Conservation (phyloP, 2,113 vertebrate species). For the Narcine bancroftii region DNA sequence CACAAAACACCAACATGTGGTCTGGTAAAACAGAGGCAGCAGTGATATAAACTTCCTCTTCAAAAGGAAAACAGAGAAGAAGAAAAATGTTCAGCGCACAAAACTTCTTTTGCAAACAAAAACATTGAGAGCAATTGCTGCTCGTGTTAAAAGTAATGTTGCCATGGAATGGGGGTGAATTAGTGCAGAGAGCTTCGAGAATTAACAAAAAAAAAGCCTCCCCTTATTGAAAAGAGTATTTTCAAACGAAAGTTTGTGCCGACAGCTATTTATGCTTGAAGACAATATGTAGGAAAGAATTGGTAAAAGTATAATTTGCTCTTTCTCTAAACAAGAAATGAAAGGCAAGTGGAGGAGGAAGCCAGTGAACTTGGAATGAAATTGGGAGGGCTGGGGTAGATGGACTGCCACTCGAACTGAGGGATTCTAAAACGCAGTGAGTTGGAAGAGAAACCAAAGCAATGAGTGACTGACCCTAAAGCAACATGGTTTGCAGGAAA, state of each 20-base stretch:
- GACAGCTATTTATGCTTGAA: neutral
- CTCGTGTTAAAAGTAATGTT: neutral
- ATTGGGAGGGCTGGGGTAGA: neutral
- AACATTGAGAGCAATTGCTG: neutral
- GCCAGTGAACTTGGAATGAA: neutral
- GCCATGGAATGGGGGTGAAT: neutral
- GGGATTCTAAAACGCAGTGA: neutral
- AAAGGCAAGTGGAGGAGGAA: neutral
- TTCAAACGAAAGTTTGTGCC: no score
- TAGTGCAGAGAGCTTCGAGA: neutral
- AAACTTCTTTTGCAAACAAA: neutral
- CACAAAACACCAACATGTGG: neutral
- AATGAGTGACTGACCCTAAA: neutral
- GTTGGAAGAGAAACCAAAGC: neutral
- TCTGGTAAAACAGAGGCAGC: neutral
- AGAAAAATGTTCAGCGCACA: neutral
- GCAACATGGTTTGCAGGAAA: neutral
- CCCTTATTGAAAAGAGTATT: no score
- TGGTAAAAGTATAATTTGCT: neutral
- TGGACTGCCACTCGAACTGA: neutral
- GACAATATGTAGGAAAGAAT: neutral
- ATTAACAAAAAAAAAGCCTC: no score
- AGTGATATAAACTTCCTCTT: neutral
- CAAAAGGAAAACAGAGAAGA: neutral
- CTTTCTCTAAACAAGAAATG: neutral